These are phyloP conservation scores for Pedetes capensis DNA, from an alignment of 2,113 vertebrate species.

Conservation along the genomic window DNA sequence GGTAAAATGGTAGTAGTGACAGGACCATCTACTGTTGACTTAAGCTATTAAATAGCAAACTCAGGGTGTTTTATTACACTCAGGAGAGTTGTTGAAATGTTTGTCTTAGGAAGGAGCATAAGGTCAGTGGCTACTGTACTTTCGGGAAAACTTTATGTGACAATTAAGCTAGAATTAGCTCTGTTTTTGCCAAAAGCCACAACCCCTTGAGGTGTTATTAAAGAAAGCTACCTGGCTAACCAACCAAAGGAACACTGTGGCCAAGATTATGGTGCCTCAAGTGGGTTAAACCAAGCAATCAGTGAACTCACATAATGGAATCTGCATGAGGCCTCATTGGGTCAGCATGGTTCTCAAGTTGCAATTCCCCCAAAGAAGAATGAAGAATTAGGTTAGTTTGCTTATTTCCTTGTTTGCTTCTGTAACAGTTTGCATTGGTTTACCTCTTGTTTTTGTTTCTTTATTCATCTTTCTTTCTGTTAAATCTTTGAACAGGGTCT, in stretches of 20 bases:
- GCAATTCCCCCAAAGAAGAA: background rate
- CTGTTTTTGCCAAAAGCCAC: slow-evolving; percentile 62
- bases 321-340: slow-evolving; percentile 37
- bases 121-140: slow-evolving; percentile 60
- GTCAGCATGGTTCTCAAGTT: background rate
- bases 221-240: slow-evolving; percentile 68
- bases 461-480: background rate
- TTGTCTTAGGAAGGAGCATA: slow-evolving; percentile 16
- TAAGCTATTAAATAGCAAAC: slow-evolving; percentile 5
- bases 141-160: slow-evolving; percentile 41
- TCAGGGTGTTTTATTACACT: background rate
- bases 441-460: background rate
- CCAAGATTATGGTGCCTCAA: slow-evolving; percentile 35
- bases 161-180: slow-evolving; percentile 66
- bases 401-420: background rate
- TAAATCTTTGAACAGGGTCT: background rate
- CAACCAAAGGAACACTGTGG: slow-evolving; percentile 26
- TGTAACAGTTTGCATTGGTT: background rate
- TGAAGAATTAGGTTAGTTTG: background rate
- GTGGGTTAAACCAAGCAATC: slow-evolving; percentile 44
- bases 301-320: slow-evolving; percentile 17
- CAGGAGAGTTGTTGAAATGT: background rate
- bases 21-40: background rate
- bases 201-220: slow-evolving; percentile 59
- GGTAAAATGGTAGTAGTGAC: background rate